phyloP scores from a whole-genome alignment of 2,797 vertebrate species.

The Ficedula albicollis region DNA sequence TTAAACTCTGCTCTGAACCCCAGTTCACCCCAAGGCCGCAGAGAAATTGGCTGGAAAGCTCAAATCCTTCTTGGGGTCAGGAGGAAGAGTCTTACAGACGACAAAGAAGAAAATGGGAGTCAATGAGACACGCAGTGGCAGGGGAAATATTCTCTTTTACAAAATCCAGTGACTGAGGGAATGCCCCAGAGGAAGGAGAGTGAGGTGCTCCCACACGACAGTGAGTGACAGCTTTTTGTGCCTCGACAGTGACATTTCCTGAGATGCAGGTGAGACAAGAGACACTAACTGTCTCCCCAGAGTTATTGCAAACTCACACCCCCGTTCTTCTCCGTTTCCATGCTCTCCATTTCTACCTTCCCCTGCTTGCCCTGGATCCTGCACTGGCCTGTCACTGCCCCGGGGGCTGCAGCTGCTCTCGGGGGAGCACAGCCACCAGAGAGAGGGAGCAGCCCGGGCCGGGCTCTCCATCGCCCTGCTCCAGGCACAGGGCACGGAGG shows the following conservation, averaged over 20 bases:
- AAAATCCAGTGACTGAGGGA: neutral
- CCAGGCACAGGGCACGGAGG: neutral
- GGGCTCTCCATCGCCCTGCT: neutral
- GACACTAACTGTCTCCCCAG: neutral
- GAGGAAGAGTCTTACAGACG: neutral
- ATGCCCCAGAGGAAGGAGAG: constrained; percentile 8
- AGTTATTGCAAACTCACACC: neutral
- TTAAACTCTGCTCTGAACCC: neutral
- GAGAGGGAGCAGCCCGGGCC: too few species aligned
- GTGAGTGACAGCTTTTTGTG: constrained; percentile 11
- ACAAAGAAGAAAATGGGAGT: constrained; percentile 43
- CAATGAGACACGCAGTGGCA: neutral
- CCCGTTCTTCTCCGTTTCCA: neutral
- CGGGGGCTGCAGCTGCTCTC: neutral
- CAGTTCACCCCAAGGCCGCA: neutral
- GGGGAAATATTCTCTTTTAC: neutral
- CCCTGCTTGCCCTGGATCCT: neutral
- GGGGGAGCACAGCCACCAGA: neutral
- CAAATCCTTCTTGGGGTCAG: neutral
- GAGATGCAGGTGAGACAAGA: neutral
- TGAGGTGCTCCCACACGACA: neutral
- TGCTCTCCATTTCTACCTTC: neutral
- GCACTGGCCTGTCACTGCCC: fast-evolving
- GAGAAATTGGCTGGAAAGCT: neutral
- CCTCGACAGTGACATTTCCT: neutral